A percentile compares a stretch with the other conserved stretches of the same genome.
Conservation (phyloP, 2,888 invertebrate genomes). For the Amphipoea lucens region DNA sequence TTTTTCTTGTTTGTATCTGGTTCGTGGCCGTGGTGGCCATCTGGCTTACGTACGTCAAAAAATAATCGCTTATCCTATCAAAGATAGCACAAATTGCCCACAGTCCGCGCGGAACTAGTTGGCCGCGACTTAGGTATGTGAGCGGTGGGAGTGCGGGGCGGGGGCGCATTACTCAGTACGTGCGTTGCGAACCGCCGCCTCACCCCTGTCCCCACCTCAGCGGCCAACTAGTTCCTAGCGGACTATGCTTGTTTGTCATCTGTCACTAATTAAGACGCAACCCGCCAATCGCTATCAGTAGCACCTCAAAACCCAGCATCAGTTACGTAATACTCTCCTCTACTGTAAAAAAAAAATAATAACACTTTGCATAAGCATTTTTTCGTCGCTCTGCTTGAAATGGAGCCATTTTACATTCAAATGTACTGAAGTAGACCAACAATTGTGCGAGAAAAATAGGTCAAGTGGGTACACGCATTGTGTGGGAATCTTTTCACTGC, state of each 20-base stretch:
- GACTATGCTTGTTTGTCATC: too few relatives aligned
- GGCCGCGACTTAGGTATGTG: too few relatives aligned
- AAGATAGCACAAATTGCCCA: neutral
- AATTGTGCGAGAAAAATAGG: slow-evolving; percentile 74
- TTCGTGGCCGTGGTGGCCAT: too few relatives aligned
- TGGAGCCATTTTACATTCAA: slow-evolving; percentile 80
- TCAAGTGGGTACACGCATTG: slow-evolving; percentile 72
- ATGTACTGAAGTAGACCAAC: slow-evolving; percentile 73
- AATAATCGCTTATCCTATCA: neutral
- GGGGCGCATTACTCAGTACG: too few relatives aligned
- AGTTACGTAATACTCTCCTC: slow-evolving; percentile 74
- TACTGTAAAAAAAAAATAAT: slow-evolving; percentile 84
- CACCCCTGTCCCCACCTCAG: too few relatives aligned
- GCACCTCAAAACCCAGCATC: slow-evolving; percentile 67
- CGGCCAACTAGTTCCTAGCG: too few relatives aligned
- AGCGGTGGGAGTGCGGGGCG: too few relatives aligned
- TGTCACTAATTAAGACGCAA: too few relatives aligned
- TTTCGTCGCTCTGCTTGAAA: slow-evolving; percentile 77
- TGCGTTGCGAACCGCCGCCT: too few relatives aligned
- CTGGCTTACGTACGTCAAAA: too few relatives aligned
- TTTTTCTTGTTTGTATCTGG: too few relatives aligned
- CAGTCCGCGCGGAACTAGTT: too few relatives aligned
- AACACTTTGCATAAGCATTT: slow-evolving; percentile 89
- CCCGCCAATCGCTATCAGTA: slow-evolving; percentile 67
- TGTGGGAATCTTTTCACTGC: slow-evolving; percentile 61